Conservation (phyloP, 2,113 vertebrate genomes). For the Corythoichthys haematopterus region DNA sequence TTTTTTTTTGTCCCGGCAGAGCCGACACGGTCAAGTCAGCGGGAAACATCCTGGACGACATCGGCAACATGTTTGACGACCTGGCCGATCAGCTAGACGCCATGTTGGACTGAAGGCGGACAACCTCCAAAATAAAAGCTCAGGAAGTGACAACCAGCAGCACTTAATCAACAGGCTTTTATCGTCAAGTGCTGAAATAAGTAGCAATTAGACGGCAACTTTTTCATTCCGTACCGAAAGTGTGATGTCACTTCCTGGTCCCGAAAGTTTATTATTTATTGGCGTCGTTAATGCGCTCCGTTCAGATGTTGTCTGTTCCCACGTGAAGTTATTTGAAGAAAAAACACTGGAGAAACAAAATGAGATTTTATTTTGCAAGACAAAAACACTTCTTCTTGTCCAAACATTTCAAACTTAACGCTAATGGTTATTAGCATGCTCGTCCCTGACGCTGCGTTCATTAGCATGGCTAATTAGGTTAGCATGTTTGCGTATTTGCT, state of each 20-base stretch:
- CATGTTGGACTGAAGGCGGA: slow-evolving; percentile 83
- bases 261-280: background rate
- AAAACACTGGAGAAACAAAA: background rate
- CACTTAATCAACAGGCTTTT: slow-evolving; percentile 2
- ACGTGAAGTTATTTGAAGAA: no score
- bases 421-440: background rate
- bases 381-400: background rate
- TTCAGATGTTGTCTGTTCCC: background rate
- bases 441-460: background rate
- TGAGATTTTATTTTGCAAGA: background rate
- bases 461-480: background rate
- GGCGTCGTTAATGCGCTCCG: background rate
- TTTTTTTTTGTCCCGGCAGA: slow-evolving; percentile 20
- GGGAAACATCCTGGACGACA: slow-evolving; percentile 91
- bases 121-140: background rate
- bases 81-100: slow-evolving; percentile 76
- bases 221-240: background rate
- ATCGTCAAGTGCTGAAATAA: background rate
- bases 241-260: background rate
- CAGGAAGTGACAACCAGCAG: slow-evolving; percentile 33
- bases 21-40: slow-evolving; percentile 58
- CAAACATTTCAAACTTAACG: background rate
- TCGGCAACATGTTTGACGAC: slow-evolving; percentile 95
- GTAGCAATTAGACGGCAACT: background rate
- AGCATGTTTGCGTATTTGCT: background rate